Evolutionary conservation across 2,888 invertebrate species (phyloP).

Genomic region (Tachystola acroxantha): DNA sequence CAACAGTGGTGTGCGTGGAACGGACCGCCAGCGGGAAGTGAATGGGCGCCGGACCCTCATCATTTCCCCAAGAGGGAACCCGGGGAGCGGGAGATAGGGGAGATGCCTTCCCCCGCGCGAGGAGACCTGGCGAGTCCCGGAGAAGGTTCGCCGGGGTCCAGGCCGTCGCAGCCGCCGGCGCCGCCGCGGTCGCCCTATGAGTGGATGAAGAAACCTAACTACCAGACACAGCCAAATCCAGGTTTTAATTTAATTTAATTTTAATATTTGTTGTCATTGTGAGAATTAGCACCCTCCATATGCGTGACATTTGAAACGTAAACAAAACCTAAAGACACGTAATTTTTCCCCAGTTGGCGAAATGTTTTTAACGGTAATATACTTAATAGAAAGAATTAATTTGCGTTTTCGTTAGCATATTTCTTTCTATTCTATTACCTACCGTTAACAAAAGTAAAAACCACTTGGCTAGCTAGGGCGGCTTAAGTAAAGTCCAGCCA

Average conservation of each 20-base stretch:
- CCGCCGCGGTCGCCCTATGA: constrained; percentile 90
- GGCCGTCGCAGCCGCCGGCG: constrained; percentile 78
- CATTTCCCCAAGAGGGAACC: constrained; percentile 67
- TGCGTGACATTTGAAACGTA: too few species aligned
- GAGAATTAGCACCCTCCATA: too few species aligned
- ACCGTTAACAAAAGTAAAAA: too few species aligned
- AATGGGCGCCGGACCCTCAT: constrained; percentile 70
- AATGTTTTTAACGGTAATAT: too few species aligned
- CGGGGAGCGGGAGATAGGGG: constrained; percentile 59
- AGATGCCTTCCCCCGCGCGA: constrained; percentile 67
- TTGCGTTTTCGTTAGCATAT: too few species aligned
- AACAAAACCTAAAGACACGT: too few species aligned
- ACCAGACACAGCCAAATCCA: constrained; percentile 90
- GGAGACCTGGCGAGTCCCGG: constrained; percentile 78
- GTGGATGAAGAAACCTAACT: constrained; percentile 95
- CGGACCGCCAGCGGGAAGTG: constrained; percentile 65
- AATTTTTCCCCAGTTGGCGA: too few species aligned
- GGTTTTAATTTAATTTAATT: constrained; percentile 66
- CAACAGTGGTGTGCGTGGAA: constrained; percentile 79
- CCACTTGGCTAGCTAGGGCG: too few species aligned
- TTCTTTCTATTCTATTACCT: too few species aligned
- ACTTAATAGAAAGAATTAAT: too few species aligned
- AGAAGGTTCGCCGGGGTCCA: constrained; percentile 70
- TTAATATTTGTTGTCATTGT: too few species aligned
- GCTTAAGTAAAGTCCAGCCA: too few species aligned